These are phyloP conservation scores for Eupeodes latifasciatus DNA, from an alignment of 2,888 invertebrate genomes.

Conservation along the genomic window DNA sequence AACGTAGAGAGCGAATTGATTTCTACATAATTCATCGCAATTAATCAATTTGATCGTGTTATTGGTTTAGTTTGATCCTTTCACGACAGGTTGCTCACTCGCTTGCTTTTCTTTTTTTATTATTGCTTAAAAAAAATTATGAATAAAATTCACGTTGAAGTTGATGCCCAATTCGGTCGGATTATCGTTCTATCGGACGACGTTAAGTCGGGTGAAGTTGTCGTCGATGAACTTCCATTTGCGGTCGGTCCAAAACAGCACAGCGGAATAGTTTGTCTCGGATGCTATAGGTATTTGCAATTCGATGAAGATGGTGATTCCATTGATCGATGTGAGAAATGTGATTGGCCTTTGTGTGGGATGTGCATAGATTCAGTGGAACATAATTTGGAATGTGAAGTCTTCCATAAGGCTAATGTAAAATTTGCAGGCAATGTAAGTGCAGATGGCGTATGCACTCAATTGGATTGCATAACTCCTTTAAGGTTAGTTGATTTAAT, in stretches of 20 bases:
- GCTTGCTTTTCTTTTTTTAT: not conserved
- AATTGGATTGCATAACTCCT: slow-evolving; percentile 93
- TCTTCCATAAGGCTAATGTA: slow-evolving; percentile 86
- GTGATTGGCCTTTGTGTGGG: slow-evolving; percentile 87
- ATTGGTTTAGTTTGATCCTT: slow-evolving; percentile 20
- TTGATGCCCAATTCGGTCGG: slow-evolving; percentile 88
- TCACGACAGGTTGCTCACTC: slow-evolving; percentile 42
- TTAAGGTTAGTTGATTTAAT: slow-evolving; percentile 86
- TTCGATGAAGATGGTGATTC: slow-evolving; percentile 83
- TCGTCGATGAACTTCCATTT: slow-evolving; percentile 90
- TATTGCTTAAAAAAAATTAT: slow-evolving; percentile 75
- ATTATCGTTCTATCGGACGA: slow-evolving; percentile 88
- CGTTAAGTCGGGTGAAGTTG: slow-evolving; percentile 89
- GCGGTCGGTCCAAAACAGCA: slow-evolving; percentile 92
- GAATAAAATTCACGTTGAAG: slow-evolving; percentile 81
- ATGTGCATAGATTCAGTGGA: slow-evolving; percentile 85
- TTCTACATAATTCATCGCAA: slow-evolving; percentile 41
- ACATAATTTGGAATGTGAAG: slow-evolving; percentile 89
- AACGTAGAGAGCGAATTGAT: slow-evolving; percentile 14
- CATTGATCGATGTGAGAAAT: slow-evolving; percentile 87
- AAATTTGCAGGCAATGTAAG: slow-evolving; percentile 87
- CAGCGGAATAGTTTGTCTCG: slow-evolving; percentile 89
- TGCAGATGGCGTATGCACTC: slow-evolving; percentile 86
- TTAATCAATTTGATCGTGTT: slow-evolving; percentile 50
- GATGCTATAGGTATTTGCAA: slow-evolving; percentile 88